phyloP scores from a whole-genome alignment of 2,888 invertebrate genomes.

The Drosophila histrio region DNA sequence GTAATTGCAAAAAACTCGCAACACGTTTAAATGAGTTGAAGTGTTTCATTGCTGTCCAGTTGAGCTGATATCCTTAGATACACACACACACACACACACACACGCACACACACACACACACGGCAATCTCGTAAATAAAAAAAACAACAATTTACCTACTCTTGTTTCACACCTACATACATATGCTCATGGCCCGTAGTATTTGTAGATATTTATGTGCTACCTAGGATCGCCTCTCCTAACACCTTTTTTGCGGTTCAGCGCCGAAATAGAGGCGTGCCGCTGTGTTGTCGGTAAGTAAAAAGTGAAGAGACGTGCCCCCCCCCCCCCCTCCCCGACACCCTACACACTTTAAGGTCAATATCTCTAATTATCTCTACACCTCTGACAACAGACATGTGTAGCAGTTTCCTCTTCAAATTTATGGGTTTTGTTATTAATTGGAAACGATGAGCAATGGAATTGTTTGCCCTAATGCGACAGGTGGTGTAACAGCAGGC shows the following conservation, averaged over 20 bases:
- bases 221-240: slow-evolving; percentile 59
- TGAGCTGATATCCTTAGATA: not conserved
- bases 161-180: not conserved
- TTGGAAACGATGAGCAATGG: slow-evolving; percentile 56
- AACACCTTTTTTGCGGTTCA: slow-evolving; percentile 73
- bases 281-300: slow-evolving; percentile 77
- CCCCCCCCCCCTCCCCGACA: too few species aligned
- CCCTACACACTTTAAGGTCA: slow-evolving; percentile 62
- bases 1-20: not conserved
- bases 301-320: slow-evolving; percentile 64
- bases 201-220: slow-evolving; percentile 25
- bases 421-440: slow-evolving; percentile 64
- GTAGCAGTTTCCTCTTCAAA: slow-evolving; percentile 67
- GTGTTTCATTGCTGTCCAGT: not conserved
- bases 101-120: too few species aligned
- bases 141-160: not conserved
- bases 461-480: slow-evolving; percentile 57
- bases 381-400: slow-evolving; percentile 68
- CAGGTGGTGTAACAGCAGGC: slow-evolving; percentile 67
- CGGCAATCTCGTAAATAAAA: not conserved
- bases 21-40: not conserved
- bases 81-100: not conserved
- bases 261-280: slow-evolving; percentile 62
- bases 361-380: slow-evolving; percentile 71
- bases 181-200: not conserved